Evolutionary conservation across 2,797 vertebrate genomes (phyloP), one percentile per base, ranked within the genome.

Genomic region (Serranus cabrilla): DNA sequence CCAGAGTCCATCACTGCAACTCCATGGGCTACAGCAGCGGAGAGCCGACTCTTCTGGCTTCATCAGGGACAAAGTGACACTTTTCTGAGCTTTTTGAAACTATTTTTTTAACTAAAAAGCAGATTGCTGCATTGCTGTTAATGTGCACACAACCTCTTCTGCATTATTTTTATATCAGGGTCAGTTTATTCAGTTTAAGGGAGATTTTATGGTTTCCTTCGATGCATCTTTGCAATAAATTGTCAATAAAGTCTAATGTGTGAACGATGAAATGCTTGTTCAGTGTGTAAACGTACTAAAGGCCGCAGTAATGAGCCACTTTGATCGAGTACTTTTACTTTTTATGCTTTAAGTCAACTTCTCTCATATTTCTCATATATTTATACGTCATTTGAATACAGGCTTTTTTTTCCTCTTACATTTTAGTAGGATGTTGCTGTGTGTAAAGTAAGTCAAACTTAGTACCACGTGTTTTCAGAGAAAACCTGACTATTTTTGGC

Each of bases 1-100:
- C 0, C 13, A 73, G 94, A 80, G n/a, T 82, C 0, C n/a, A 87
- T 0, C 86, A 79, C 65, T 95, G 94, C 83, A 89, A 90, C 42
- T 39, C 2, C 0, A 39, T 94, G 87, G 76, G 59, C 4, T 94
- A 94, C 83, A 88, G 60, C 50, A 90, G 70, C 0, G 94, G 93
- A 63, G n/a, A 86, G 0, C 62, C 81, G 0, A 92, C 88, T 42
- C 88, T 94, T 17, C 89, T 94, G 50, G 51, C 86, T 8, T 74
- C 86, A 7, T 65, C 0, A 0, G 58, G 62, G 66, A 46, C 27
- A 2, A 0, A 74, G 4, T 89, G 11, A 50, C 13, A 14, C 9
- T 27, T 54, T 27, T 50, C 3, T 42, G 7, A 23, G 7, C 13
- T 51, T 49, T 49, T 39, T 66, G 17, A 17, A 6, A 7, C 21